phyloP scores from a whole-genome alignment of 2,113 vertebrate species.

The Pedionomus torquatus region DNA sequence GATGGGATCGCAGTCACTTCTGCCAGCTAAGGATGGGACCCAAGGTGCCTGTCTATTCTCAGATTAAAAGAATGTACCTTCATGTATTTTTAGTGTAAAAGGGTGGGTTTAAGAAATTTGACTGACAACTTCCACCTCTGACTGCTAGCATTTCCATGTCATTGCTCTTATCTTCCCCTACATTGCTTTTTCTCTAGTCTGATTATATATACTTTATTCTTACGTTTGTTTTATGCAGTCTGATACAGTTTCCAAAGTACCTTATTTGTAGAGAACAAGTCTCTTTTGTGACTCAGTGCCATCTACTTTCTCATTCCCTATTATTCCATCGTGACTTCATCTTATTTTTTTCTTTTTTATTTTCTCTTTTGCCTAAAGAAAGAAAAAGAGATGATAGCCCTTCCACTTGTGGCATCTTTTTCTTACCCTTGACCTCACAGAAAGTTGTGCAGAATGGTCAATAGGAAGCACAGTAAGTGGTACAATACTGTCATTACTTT shows the following conservation, averaged over 20 bases:
- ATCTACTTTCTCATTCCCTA: constrained; percentile 24
- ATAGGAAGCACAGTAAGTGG: background rate
- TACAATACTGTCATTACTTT: background rate
- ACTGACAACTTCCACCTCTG: constrained; percentile 54
- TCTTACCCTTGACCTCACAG: background rate
- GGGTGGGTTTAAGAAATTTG: constrained; percentile 31
- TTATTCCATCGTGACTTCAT: constrained; percentile 34
- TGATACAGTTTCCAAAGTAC: background rate
- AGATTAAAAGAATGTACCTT: background rate
- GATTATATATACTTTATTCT: background rate
- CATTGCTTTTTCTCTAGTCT: background rate
- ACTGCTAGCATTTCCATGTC: constrained; percentile 28
- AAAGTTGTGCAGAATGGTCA: background rate
- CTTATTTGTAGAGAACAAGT: constrained; percentile 40
- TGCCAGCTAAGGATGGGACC: background rate
- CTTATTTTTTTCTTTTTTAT: background rate
- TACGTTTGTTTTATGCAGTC: constrained; percentile 6
- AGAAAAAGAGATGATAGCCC: background rate
- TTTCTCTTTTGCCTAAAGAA: background rate
- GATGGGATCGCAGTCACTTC: background rate
- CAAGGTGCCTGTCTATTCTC: constrained; percentile 28
- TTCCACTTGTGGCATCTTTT: background rate
- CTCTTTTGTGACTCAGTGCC: constrained; percentile 20
- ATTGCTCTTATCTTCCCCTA: constrained; percentile 15
- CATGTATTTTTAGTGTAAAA: constrained; percentile 37